These are phyloP conservation scores for Etheostoma cragini DNA, from an alignment of 2,113 vertebrate species.

Conservation along the genomic window DNA sequence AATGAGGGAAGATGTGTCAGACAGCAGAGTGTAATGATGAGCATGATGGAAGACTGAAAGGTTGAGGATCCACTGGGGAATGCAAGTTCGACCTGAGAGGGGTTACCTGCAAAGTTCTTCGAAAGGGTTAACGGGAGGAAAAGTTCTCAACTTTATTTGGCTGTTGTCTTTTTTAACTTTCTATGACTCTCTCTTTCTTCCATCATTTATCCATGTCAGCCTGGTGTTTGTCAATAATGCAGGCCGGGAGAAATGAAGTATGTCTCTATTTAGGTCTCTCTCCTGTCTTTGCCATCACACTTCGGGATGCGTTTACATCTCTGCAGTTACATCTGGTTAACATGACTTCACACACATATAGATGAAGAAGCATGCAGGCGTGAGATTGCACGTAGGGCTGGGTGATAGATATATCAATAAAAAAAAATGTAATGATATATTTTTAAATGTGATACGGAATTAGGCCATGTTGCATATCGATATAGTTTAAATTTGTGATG, in stretches of 20 bases:
- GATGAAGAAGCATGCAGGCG: not conserved
- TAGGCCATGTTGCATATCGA: too few species aligned
- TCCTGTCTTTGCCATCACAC: not conserved
- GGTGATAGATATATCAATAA: too few species aligned
- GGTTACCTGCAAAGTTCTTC: conserved; percentile 24
- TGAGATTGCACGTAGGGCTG: not conserved
- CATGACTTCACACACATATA: conserved; percentile 3
- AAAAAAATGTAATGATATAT: too few species aligned
- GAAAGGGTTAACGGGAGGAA: not conserved
- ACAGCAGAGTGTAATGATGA: conserved; percentile 5
- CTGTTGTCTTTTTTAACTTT: not conserved
- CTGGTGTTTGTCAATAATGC: not conserved
- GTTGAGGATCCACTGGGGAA: conserved; percentile 19
- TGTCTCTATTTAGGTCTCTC: conserved; percentile 3
- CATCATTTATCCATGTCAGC: conserved; percentile 4
- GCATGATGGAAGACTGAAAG: conserved; percentile 29
- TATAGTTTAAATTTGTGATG: too few species aligned
- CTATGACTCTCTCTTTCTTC: not conserved
- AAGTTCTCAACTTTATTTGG: conserved; percentile 28
- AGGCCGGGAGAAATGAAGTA: not conserved
- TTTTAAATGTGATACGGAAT: too few species aligned
- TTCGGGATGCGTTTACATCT: not conserved
- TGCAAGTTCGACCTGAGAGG: conserved; percentile 27
- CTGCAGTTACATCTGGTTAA: not conserved
- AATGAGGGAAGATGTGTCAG: conserved; percentile 36